A percentile compares a stretch with the other conserved stretches of the same genome.
These are phyloP conservation scores for Caerostris extrusa DNA, from an alignment of 1,140 invertebrate species.

Conservation along the genomic window DNA sequence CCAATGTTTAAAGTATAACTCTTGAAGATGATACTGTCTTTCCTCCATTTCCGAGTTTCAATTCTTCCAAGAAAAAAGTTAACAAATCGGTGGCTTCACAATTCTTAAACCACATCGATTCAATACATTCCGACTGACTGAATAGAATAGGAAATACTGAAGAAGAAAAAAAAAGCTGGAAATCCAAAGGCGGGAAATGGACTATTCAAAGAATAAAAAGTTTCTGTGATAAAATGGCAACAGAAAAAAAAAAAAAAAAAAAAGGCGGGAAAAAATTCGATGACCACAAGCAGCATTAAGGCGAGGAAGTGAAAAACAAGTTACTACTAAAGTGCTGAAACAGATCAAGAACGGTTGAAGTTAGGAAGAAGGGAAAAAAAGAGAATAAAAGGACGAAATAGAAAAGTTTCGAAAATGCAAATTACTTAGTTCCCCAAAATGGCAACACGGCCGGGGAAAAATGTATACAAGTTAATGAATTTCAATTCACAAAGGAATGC, in stretches of 20 bases:
- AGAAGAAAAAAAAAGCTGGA: no score
- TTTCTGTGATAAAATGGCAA: background rate
- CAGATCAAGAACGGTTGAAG: background rate
- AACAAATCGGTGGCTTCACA: no score
- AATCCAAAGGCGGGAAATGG: no score
- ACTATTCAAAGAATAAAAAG: background rate
- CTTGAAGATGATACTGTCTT: no score
- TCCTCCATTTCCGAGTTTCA: no score
- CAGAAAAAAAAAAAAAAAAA: background rate
- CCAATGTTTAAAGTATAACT: no score
- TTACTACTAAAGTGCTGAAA: background rate
- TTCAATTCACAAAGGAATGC: background rate
- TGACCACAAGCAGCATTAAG: conserved; percentile 20
- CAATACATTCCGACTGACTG: no score
- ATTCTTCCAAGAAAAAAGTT: no score
- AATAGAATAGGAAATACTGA: background rate
- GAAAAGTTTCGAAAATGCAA: background rate
- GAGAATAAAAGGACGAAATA: background rate
- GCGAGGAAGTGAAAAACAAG: background rate
- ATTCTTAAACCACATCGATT: no score
- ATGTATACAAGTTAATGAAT: background rate
- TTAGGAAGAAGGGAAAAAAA: background rate
- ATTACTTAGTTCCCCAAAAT: background rate
- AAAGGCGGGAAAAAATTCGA: background rate
- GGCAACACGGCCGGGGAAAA: background rate